A percentile compares a stretch with the other conserved stretches of the same genome.
Conservation (phyloP, 2,888 invertebrate genomes). For the Nemurella pictetii region DNA sequence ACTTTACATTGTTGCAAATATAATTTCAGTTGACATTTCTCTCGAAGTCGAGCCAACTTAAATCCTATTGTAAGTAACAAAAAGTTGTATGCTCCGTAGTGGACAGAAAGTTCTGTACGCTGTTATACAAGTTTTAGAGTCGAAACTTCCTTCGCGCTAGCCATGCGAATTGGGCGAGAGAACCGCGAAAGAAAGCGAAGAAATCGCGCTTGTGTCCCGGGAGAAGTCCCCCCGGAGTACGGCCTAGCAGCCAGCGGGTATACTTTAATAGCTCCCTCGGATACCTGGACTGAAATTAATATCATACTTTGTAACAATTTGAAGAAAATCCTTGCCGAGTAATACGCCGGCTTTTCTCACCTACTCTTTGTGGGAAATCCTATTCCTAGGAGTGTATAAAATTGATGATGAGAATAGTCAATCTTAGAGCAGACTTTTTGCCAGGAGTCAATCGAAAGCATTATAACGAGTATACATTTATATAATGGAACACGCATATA, state of each 20-base stretch:
- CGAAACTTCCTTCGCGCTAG: background rate
- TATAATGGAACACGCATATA: too few relatives aligned
- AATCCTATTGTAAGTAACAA: background rate
- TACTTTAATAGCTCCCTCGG: background rate
- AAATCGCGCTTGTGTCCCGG: background rate
- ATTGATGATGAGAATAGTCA: too few relatives aligned
- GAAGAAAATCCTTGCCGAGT: background rate
- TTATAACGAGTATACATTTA: too few relatives aligned
- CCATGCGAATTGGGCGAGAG: background rate
- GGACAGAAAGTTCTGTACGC: background rate
- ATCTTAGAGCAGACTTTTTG: too few relatives aligned
- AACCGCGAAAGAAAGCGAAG: background rate
- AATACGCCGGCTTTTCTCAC: background rate
- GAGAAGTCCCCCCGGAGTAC: background rate
- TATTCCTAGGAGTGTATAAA: too few relatives aligned
- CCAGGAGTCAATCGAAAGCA: too few relatives aligned
- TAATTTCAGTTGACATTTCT: background rate
- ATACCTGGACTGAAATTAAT: background rate
- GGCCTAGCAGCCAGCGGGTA: background rate
- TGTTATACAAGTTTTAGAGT: background rate
- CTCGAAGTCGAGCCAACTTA: background rate
- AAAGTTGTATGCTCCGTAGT: background rate
- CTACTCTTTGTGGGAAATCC: background rate
- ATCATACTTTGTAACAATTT: background rate
- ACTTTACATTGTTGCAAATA: background rate